Evolutionary conservation across 2,113 vertebrate species (phyloP).

Genomic region (Pungitius pungitius): DNA sequence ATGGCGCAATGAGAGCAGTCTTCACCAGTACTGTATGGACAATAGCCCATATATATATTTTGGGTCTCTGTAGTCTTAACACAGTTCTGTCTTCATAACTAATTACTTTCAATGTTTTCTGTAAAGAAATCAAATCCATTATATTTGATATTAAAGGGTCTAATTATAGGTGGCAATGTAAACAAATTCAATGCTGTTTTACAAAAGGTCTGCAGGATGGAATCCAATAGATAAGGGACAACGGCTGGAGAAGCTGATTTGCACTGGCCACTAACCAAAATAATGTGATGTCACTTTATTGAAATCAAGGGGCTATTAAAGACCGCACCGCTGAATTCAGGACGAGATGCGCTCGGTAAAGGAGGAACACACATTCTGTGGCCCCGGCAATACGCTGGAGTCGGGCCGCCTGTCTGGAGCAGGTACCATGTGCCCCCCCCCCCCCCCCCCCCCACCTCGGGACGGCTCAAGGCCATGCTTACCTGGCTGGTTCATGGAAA

Average conservation of each 20-base stretch:
- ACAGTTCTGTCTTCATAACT: constrained; percentile 9
- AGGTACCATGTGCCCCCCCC: too few relatives aligned
- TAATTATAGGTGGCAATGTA: constrained; percentile 31
- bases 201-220: constrained; percentile 11
- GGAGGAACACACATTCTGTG: constrained; percentile 13
- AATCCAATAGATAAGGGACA: constrained; percentile 21
- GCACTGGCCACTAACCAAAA: constrained; percentile 72
- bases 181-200: constrained; percentile 48
- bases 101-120: constrained; percentile 12
- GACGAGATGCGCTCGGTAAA: constrained; percentile 20
- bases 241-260: constrained; percentile 53
- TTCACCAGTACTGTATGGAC: constrained; percentile 51
- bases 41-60: constrained; percentile 22
- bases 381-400: constrained; percentile 8
- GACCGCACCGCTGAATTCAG: constrained; percentile 44
- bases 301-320: constrained; percentile 57
- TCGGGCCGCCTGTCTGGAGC: background rate
- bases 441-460: constrained; percentile 3
- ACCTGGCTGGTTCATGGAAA: constrained; percentile 35
- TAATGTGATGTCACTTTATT: constrained; percentile 71
- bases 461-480: constrained; percentile 57
- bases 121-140: constrained; percentile 29
- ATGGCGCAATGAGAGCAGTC: constrained; percentile 11
- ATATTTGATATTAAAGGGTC: constrained; percentile 50
- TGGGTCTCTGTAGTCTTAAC: constrained; percentile 33